These are phyloP conservation scores for Anas flavirostris DNA, from an alignment of 2,797 vertebrate species.

Conservation along the genomic window DNA sequence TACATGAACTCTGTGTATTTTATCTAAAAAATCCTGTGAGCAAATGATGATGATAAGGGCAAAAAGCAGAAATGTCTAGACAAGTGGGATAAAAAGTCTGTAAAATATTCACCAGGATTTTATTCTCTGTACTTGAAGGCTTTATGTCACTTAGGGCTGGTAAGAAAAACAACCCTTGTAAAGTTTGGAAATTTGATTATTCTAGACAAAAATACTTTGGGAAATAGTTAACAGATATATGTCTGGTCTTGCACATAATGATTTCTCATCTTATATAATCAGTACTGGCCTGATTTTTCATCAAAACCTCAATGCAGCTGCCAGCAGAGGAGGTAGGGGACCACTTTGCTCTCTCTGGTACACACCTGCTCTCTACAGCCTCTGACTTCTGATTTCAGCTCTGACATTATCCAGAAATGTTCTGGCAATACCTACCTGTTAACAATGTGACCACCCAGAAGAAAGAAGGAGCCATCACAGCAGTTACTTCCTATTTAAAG, in stretches of 20 bases:
- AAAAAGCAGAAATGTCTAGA: neutral
- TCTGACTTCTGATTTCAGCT: neutral
- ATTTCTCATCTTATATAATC: neutral
- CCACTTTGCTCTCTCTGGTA: neutral
- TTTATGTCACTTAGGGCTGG: neutral
- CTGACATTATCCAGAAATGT: neutral
- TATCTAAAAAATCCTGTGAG: neutral
- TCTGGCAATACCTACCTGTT: neutral
- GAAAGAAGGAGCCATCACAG: neutral
- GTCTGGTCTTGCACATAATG: neutral
- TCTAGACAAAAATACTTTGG: slow-evolving; percentile 29
- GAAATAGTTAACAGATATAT: slow-evolving; percentile 5
- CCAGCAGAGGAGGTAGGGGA: neutral
- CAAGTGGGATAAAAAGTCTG: neutral
- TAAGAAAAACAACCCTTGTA: slow-evolving; percentile 7
- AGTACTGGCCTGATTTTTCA: neutral
- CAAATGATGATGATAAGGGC: neutral
- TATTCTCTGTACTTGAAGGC: neutral
- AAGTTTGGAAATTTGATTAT: neutral
- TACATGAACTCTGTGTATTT: neutral
- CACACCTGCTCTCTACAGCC: neutral
- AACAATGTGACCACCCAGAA: neutral
- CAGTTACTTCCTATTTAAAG: neutral
- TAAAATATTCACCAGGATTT: neutral
- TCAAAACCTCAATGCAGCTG: neutral